Percentiles rank a stretch among this genome's conserved stretches.
Evolutionary conservation across 1,140 invertebrate genomes (phyloP).

Genomic region (Drosophila biarmipes): DNA sequence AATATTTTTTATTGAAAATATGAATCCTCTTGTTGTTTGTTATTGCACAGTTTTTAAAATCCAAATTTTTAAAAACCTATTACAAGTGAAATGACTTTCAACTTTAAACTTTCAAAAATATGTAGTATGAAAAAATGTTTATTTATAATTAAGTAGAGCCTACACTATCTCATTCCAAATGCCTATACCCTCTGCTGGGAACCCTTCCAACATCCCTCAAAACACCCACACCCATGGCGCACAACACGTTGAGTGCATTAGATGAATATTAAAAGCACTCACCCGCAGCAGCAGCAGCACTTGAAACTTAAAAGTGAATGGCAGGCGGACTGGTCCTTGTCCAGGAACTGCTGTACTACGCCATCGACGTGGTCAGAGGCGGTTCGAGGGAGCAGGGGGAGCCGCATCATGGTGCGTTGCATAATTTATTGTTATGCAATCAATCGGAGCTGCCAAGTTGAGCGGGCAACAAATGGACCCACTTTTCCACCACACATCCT

Average conservation of each 20-base stretch:
- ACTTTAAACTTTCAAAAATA: too few species aligned
- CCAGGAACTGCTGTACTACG: constrained; percentile 33
- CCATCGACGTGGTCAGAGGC: constrained; percentile 1
- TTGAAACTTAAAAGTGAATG: constrained; percentile 46
- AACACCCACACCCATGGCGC: constrained; percentile 2
- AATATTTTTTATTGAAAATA: too few species aligned
- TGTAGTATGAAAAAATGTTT: too few species aligned
- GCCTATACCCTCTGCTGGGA: too few species aligned
- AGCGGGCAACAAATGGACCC: constrained; percentile 40
- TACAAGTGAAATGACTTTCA: too few species aligned
- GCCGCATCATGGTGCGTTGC: constrained; percentile 47
- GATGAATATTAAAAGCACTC: constrained; percentile 79
- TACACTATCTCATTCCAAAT: neutral
- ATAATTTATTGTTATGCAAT: constrained; percentile 67
- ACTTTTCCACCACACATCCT: constrained; percentile 15
- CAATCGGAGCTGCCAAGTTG: constrained; percentile 35
- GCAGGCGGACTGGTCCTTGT: constrained; percentile 28
- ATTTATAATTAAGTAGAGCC: neutral
- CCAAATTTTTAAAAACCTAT: too few species aligned
- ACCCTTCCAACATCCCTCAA: neutral
- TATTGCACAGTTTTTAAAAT: too few species aligned
- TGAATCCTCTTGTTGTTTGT: too few species aligned
- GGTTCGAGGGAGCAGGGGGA: neutral
- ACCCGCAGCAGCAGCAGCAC: constrained; percentile 31
- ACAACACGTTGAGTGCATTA: constrained; percentile 70